Base-by-base conservation (phyloP, 1,140 invertebrate genomes). In the Eubasilissa regina region DNA sequence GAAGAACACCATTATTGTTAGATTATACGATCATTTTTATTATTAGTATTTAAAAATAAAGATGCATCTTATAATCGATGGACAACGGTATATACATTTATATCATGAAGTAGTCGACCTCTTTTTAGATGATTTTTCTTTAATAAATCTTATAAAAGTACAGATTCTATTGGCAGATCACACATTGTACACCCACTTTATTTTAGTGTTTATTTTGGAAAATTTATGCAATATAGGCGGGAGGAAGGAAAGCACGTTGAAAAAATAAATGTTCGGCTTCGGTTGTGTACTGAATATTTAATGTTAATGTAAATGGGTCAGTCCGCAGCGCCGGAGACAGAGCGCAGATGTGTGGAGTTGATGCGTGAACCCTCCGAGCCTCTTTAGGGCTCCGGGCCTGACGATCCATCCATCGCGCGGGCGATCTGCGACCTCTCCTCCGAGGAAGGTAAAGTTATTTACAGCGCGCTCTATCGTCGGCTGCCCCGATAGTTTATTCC, bases 231-330 rank as follows among this genome's bases (percentile, higher is more conserved):
- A 62, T 81, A 58, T 44, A 53, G 6, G 66, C 45, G 56, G 76
- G 15, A 12, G 9, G 62, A 19, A 45, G 53, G 21, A 25, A 47
- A 58, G 47, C 72, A n/a, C 44, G 73, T 43, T 58, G 75, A 64
- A 78, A 81, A 81, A 81, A 81, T 77, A 74, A 81, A 80, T 74
- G 70, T 77, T 44, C 79, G 70, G 51, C 75, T 51, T 53, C 60
- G 79, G 64, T 58, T 56, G 75, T 47, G 43, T 43, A 43, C 75
- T 81, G 75, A 81, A 81, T 81, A 78, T 81, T 81, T 81, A 70
- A 81, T 81, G 70, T 51, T 74, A 77, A 81, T 81, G 80, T 81
- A 81, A 81, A 78, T 81, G 75, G 80, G 80, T 81, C 76, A 75
- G 80, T 64, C 68, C 75, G 17, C 66, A 51, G 73, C 19, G n/a